Evolutionary conservation across 2,888 invertebrate species (phyloP).

Genomic region (Uropetala carovei): DNA sequence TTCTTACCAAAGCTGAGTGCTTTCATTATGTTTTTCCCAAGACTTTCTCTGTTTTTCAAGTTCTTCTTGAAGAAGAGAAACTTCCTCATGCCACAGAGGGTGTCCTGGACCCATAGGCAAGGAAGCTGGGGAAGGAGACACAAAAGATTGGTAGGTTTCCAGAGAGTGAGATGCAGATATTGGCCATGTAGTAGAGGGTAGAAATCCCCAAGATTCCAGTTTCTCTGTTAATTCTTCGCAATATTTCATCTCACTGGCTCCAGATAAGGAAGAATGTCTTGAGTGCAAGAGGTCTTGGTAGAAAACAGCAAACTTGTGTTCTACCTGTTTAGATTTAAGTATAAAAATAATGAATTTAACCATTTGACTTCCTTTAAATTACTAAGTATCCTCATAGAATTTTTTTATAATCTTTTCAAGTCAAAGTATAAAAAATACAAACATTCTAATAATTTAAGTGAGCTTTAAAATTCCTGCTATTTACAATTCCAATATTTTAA

Average conservation of each 20-base stretch:
- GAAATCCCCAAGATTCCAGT: constrained; percentile 74
- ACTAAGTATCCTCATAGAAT: too few relatives aligned
- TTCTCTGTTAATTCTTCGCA: constrained; percentile 75
- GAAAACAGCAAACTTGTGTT: constrained; percentile 75
- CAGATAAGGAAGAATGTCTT: constrained; percentile 72
- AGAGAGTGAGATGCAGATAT: constrained; percentile 68
- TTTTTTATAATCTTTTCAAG: too few relatives aligned
- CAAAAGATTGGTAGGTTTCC: neutral
- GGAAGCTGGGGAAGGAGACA: neutral
- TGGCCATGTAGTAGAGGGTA: constrained; percentile 68
- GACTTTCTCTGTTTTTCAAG: constrained; percentile 72
- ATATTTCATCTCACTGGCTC: constrained; percentile 73
- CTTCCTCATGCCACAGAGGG: constrained; percentile 73
- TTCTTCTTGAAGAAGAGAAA: constrained; percentile 72
- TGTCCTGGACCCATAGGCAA: constrained; percentile 72
- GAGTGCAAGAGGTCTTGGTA: constrained; percentile 75
- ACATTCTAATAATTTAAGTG: too few relatives aligned
- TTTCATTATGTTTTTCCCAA: constrained; percentile 73
- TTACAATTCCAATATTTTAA: too few relatives aligned
- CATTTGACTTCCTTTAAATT: too few relatives aligned
- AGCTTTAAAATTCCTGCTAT: too few relatives aligned
- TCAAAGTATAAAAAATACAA: too few relatives aligned
- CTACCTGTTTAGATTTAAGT: constrained; percentile 71
- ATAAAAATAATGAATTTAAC: neutral
- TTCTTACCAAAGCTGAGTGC: constrained; percentile 72